Evolutionary conservation across 1,140 invertebrate genomes (phyloP).

Genomic region (Polypedilum vanderplanki): DNA sequence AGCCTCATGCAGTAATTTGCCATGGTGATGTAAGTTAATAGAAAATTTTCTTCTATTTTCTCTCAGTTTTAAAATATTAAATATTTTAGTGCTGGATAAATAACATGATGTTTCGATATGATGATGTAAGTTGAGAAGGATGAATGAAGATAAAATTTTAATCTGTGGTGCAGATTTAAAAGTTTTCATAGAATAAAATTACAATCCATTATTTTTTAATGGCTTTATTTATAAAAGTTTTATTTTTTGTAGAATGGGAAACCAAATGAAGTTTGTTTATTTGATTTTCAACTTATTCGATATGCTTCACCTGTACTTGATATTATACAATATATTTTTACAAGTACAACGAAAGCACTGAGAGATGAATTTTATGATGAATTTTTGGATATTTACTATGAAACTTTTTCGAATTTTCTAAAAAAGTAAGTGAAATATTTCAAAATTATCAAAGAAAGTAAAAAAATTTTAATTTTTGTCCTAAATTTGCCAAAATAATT

Average conservation of each 20-base stretch:
- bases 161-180: neutral
- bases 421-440: slow-evolving; percentile 31
- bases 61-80: neutral
- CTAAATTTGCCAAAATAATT: no score
- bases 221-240: no score
- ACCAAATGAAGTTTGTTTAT: slow-evolving; percentile 40
- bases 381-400: slow-evolving; percentile 44
- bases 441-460: no score
- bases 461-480: no score
- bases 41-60: neutral
- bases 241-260: slow-evolving; percentile 21
- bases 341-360: slow-evolving; percentile 44
- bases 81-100: neutral
- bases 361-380: slow-evolving; percentile 43
- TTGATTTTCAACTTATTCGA: slow-evolving; percentile 48
- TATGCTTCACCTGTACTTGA: slow-evolving; percentile 45
- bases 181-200: no score
- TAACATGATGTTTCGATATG: neutral
- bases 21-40: slow-evolving; percentile 45
- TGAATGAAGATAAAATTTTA: no score
- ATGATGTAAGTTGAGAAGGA: neutral
- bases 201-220: no score
- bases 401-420: slow-evolving; percentile 39
- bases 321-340: slow-evolving; percentile 46
- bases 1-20: slow-evolving; percentile 45